Percentiles rank a stretch among this genome's conserved stretches.
Conservation (phyloP, 2,113 vertebrate genomes). For the Bufo bufo region DNA sequence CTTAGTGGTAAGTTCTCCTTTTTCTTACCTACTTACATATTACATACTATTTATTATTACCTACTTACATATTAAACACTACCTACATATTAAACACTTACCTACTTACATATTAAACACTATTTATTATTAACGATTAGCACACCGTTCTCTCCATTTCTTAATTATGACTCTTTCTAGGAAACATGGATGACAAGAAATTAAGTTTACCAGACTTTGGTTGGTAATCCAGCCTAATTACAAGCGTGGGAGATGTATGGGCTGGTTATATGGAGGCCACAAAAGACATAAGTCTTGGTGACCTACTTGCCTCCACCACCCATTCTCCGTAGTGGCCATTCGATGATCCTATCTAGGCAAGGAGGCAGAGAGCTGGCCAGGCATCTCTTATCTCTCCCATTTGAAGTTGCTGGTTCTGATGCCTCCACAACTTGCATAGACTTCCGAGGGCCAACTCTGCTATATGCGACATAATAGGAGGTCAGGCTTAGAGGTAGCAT, state of each 20-base stretch:
- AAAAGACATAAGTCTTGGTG: neutral
- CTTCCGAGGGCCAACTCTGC: neutral
- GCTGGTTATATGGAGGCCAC: neutral
- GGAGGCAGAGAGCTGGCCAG: neutral
- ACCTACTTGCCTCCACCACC: neutral
- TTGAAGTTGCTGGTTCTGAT: neutral
- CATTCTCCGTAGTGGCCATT: neutral
- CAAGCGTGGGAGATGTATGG: neutral
- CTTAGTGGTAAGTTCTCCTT: conserved; percentile 83
- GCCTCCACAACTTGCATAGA: neutral
- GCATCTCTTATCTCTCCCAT: neutral
- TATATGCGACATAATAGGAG: neutral
- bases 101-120: neutral
- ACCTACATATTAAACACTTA: no score
- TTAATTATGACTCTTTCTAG: neutral
- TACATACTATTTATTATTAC: neutral
- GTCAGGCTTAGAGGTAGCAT: neutral
- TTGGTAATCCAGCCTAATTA: neutral
- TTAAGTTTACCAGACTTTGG: no score
- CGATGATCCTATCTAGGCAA: neutral
- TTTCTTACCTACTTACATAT: neutral
- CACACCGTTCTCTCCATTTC: neutral
- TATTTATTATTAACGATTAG: no score
- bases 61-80: no score
- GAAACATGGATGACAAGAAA: neutral